Conservation (phyloP, 2,113 vertebrate genomes). For the Tautogolabrus adspersus region DNA sequence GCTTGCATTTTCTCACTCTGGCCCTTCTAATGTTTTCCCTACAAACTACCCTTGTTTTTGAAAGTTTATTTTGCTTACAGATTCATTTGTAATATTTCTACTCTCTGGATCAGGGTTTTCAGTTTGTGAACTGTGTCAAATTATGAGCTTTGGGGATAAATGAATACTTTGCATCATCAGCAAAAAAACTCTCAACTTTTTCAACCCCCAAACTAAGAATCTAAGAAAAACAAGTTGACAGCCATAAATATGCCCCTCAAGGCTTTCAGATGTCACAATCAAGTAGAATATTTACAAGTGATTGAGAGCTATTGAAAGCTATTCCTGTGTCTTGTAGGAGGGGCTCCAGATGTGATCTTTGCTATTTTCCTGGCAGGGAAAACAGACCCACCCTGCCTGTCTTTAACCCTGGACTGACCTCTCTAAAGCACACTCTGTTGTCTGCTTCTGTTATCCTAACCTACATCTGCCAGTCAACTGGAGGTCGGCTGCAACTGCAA, state of each 20-base stretch:
- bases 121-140: constrained; percentile 4
- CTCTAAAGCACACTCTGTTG: constrained; percentile 27
- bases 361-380: constrained; percentile 62
- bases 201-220: background rate
- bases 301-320: constrained; percentile 21
- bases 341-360: constrained; percentile 65
- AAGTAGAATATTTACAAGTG: constrained; percentile 4
- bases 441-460: constrained; percentile 50
- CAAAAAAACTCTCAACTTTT: background rate
- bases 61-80: background rate
- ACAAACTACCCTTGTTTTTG: constrained; percentile 5
- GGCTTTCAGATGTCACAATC: constrained; percentile 4
- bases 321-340: constrained; percentile 45
- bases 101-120: constrained; percentile 9
- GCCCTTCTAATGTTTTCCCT: constrained; percentile 32
- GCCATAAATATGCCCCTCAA: background rate
- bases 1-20: constrained; percentile 36
- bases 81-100: background rate
- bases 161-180: background rate
- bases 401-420: constrained; percentile 68
- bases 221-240: background rate
- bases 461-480: constrained; percentile 57
- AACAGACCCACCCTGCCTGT: constrained; percentile 67
- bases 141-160: background rate
- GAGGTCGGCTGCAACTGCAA: constrained; percentile 14